Percentiles rank a stretch among this genome's conserved stretches.
Conservation (phyloP, 2,797 vertebrate species). For the Syngnathus rostellatus region DNA sequence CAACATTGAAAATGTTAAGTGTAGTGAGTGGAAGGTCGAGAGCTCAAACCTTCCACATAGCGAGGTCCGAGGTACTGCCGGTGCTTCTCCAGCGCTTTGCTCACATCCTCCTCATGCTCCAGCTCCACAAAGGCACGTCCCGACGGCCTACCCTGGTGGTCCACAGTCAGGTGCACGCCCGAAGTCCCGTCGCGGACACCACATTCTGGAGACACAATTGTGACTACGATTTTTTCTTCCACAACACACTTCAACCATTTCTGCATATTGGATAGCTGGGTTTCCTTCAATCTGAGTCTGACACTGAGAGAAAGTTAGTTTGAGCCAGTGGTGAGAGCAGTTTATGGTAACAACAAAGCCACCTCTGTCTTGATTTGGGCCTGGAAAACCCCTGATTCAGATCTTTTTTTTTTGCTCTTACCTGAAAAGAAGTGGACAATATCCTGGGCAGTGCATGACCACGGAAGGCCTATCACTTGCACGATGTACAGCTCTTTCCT, state of each 20-base stretch:
- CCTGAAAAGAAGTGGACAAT: constrained; percentile 85
- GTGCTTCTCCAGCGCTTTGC: constrained; percentile 85
- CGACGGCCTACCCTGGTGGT: constrained; percentile 72
- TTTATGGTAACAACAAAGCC: background rate
- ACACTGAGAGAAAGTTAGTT: too few species aligned
- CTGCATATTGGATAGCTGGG: background rate
- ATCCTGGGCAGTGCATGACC: constrained; percentile 79
- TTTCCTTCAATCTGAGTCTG: background rate
- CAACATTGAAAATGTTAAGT: too few species aligned
- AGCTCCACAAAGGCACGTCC: constrained; percentile 87
- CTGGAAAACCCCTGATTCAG: background rate
- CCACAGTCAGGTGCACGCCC: constrained; percentile 81
- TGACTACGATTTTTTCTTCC: background rate
- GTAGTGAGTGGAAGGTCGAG: background rate
- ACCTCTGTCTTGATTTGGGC: background rate
- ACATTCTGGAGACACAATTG: constrained; percentile 67
- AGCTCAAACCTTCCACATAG: constrained; percentile 81
- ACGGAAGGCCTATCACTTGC: constrained; percentile 81
- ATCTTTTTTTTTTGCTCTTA: constrained; percentile 35
- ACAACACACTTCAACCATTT: background rate
- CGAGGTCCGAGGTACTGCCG: constrained; percentile 83
- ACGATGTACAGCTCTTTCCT: constrained; percentile 75
- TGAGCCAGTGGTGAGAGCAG: too few species aligned
- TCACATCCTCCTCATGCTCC: constrained; percentile 79
- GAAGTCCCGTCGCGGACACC: constrained; percentile 75